A percentile compares a stretch with the other conserved stretches of the same genome.
Conservation (phyloP, 2,797 vertebrate species). For the Cryptoblepharus egeriae region DNA sequence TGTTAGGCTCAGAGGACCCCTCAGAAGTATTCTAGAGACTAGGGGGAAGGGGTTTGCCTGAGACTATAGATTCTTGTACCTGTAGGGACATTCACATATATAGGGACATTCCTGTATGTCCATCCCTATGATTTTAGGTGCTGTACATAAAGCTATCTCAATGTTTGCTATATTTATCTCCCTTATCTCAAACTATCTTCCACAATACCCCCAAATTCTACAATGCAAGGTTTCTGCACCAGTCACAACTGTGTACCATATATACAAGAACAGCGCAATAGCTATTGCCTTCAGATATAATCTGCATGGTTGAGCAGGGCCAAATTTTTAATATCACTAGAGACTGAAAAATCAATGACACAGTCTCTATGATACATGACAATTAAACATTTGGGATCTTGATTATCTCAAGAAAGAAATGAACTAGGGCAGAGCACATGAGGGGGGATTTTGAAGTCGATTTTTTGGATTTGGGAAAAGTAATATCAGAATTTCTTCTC, state of each 20-base stretch:
- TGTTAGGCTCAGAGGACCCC: too few relatives aligned
- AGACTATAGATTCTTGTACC: too few relatives aligned
- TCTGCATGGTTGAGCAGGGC: neutral
- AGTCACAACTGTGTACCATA: neutral
- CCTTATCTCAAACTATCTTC: neutral
- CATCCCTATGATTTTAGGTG: neutral
- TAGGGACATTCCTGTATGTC: neutral
- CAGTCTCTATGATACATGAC: too few relatives aligned
- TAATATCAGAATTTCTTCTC: neutral
- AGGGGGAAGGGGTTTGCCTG: too few relatives aligned
- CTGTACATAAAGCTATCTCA: neutral
- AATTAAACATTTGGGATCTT: neutral
- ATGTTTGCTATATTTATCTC: neutral
- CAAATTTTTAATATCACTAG: too few relatives aligned
- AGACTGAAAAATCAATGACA: neutral
- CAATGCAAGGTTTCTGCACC: neutral
- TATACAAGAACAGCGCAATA: neutral
- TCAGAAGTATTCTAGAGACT: too few relatives aligned
- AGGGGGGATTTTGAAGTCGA: neutral
- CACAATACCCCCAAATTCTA: neutral
- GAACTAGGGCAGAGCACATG: neutral
- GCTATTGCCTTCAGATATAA: neutral
- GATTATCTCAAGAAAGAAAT: neutral
- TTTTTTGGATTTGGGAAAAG: slow-evolving; percentile 1
- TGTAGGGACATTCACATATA: too few relatives aligned